Conservation (phyloP, 2,888 invertebrate genomes). For the Graphium colonna region DNA sequence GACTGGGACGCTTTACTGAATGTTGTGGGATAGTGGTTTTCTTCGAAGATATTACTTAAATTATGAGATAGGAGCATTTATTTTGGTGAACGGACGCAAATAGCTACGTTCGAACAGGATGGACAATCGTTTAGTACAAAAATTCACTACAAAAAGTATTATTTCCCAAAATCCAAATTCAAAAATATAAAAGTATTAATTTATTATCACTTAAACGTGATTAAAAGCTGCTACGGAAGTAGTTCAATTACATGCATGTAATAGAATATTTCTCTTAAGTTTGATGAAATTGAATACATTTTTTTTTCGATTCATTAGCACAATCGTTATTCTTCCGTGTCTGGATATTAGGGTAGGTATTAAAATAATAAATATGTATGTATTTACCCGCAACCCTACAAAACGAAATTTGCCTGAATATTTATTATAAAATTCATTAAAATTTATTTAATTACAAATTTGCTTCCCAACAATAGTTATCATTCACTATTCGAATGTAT, state of each 20-base stretch:
- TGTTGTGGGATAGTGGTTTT: conserved; percentile 79
- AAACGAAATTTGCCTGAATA: conserved; percentile 9
- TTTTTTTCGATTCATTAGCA: conserved; percentile 42
- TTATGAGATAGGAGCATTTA: conserved; percentile 78
- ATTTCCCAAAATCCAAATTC: conserved; percentile 73
- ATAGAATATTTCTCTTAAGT: conserved; percentile 19
- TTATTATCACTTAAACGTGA: conserved; percentile 57
- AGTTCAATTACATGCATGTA: conserved; percentile 44
- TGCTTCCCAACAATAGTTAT: conserved; percentile 5
- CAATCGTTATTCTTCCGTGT: conserved; percentile 68
- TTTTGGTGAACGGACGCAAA: conserved; percentile 46
- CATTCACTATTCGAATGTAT: not conserved
- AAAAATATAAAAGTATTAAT: conserved; percentile 62
- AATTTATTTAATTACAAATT: not conserved
- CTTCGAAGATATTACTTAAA: conserved; percentile 77
- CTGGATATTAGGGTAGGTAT: conserved; percentile 32
- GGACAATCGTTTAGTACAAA: conserved; percentile 71
- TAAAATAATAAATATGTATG: conserved; percentile 10
- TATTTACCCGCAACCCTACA: not conserved
- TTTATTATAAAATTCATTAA: conserved; percentile 5
- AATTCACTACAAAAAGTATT: conserved; percentile 73
- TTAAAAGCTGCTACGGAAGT: conserved; percentile 45
- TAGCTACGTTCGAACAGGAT: conserved; percentile 55
- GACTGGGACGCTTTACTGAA: conserved; percentile 80
- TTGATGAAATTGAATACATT: conserved; percentile 4